Evolutionary conservation across 2,797 vertebrate species (phyloP).

Genomic region (Oryzias sinensis): DNA sequence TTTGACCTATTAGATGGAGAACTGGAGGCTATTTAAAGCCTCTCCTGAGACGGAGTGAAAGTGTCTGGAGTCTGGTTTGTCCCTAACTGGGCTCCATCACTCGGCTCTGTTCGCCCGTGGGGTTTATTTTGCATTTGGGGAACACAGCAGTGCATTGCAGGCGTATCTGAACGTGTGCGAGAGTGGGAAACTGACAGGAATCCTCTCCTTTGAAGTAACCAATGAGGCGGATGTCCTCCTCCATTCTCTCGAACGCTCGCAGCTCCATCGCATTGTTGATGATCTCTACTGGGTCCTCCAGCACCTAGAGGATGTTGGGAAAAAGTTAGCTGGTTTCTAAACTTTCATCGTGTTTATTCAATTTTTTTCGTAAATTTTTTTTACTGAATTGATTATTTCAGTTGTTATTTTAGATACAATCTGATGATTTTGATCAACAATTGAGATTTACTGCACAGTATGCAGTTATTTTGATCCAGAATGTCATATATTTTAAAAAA

Average conservation of each 20-base stretch:
- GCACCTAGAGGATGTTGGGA: conserved; percentile 74
- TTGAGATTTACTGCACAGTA: too few relatives aligned
- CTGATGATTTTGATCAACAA: too few relatives aligned
- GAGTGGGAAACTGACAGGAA: conserved; percentile 80
- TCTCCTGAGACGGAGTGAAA: conserved; percentile 46
- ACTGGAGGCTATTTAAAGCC: conserved; percentile 63
- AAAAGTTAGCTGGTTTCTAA: background rate
- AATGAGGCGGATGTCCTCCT: conserved; percentile 93
- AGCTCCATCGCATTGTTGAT: conserved; percentile 91
- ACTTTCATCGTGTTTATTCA: background rate
- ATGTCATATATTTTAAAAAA: too few relatives aligned
- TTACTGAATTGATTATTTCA: too few relatives aligned
- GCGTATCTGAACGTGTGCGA: background rate
- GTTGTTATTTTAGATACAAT: too few relatives aligned
- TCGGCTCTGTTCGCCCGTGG: conserved; percentile 47
- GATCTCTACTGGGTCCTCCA: conserved; percentile 94
- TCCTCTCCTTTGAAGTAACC: conserved; percentile 94
- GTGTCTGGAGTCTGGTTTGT: conserved; percentile 54
- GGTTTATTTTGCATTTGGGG: conserved; percentile 32
- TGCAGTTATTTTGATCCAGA: too few relatives aligned
- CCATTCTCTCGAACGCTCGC: conserved; percentile 91
- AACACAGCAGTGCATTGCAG: conserved; percentile 3
- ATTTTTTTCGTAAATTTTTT: too few relatives aligned
- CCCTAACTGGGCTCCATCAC: conserved; percentile 31
- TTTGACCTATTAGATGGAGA: conserved; percentile 61